Conservation (phyloP, 2,888 invertebrate species). For the Cantharis flavilabris region DNA sequence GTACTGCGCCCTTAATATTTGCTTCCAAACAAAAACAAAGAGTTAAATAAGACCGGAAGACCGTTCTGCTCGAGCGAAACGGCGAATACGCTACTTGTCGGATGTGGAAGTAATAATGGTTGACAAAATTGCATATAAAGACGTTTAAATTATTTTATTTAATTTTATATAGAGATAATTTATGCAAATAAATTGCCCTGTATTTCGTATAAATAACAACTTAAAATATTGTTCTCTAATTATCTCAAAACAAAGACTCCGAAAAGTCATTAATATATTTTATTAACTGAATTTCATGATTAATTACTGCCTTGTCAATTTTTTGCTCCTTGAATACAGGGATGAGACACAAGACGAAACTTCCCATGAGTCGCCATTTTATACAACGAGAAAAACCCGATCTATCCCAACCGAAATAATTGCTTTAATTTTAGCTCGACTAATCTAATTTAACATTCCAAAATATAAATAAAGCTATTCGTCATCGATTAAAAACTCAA, state of each 20-base stretch:
- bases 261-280: neutral
- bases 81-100: constrained; percentile 16
- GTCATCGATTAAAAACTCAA: no score
- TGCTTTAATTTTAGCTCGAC: no score
- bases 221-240: neutral
- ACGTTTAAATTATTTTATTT: constrained; percentile 23
- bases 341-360: no score
- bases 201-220: neutral
- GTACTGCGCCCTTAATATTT: neutral
- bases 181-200: constrained; percentile 15
- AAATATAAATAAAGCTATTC: no score
- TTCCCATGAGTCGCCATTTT: no score
- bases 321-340: neutral
- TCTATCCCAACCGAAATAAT: no score
- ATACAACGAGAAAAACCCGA: no score
- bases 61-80: constrained; percentile 17
- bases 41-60: constrained; percentile 18
- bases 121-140: constrained; percentile 4
- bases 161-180: constrained; percentile 3
- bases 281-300: neutral
- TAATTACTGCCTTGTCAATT: neutral
- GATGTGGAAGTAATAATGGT: constrained; percentile 12
- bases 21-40: constrained; percentile 1
- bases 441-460: no score
- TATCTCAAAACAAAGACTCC: neutral